Evolutionary conservation across 2,888 invertebrate species (phyloP), one percentile per base, ranked within the genome.

Genomic region (Lymantria monacha): DNA sequence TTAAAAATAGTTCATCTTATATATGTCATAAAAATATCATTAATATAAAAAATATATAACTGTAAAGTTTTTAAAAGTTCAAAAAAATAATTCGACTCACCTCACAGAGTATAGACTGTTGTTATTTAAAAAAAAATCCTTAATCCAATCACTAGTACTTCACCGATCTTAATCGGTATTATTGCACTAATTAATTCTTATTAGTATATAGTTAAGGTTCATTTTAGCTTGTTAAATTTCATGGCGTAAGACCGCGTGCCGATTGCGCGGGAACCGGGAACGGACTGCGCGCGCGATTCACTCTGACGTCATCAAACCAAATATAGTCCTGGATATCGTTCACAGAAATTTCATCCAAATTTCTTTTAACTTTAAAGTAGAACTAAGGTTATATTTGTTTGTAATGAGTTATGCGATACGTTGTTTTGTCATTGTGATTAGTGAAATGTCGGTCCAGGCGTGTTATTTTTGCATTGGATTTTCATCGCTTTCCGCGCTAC

Each of bases 401-500:
- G 65, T 7, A 33, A 9, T 41, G 3, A 13, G 8, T 2, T 8
- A 58, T 30, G 45, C 51, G 58, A 72, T 81, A 67, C 22, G 74
- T 53, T 68, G 52, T 80, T 77, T 60, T 44, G 45, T 46, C 43
- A 33, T 54, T 51, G 46, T 51, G 12, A 43, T 43, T 53, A 64
- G 75, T 74, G 80, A 84, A 84, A 84, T 82, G 81, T 83, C 79
- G 78, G 79, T 68, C 66, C 74, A 76, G 76, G 75, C 66, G 76
- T 84, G 90, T 89, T 91, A 91, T 91, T 91, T 91, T 89, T 81
- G 88, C 86, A 77, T 81, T 79, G 79, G 67, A 79, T 85, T 83
- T 85, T 81, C 85, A 79, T 78, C 80, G 83, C 81, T 83, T 83
- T 79, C 81, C 72, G 72, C 77, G 76, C 69, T 62, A 59, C 61